Percentiles rank a stretch among this genome's conserved stretches.
Evolutionary conservation across 2,797 vertebrate genomes (phyloP).

Genomic region (Trichosurus vulpecula): DNA sequence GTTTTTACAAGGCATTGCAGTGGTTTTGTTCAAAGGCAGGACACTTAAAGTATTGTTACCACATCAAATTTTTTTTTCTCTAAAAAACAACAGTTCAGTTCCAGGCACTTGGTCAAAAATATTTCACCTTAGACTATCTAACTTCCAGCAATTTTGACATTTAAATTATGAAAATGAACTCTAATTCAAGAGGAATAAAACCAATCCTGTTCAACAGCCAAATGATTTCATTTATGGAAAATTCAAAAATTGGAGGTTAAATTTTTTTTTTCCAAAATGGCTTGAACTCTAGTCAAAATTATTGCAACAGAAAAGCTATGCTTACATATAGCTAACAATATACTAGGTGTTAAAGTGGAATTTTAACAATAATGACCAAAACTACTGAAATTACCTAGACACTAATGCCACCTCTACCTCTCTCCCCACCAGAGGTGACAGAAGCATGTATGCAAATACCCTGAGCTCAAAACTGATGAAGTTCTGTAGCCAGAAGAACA

Average conservation of each 20-base stretch:
- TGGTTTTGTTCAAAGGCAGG: background rate
- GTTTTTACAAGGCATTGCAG: background rate
- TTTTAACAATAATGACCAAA: background rate
- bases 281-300: background rate
- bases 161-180: constrained; percentile 8
- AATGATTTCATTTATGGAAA: constrained; percentile 2
- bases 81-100: constrained; percentile 3
- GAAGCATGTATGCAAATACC: background rate
- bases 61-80: constrained; percentile 18
- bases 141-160: constrained; percentile 29
- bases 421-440: background rate
- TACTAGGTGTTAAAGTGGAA: background rate
- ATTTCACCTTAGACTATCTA: background rate
- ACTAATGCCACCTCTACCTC: background rate
- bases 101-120: background rate
- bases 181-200: background rate
- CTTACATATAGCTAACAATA: background rate
- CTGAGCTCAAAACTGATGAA: constrained; percentile 3
- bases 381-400: background rate
- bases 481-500: background rate
- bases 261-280: background rate
- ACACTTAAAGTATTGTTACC: background rate
- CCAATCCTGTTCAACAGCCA: background rate
- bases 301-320: constrained; percentile 18
- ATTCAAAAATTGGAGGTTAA: background rate